Evolutionary conservation across 2,888 invertebrate species (phyloP).

Genomic region (Ichneumon xanthorius): DNA sequence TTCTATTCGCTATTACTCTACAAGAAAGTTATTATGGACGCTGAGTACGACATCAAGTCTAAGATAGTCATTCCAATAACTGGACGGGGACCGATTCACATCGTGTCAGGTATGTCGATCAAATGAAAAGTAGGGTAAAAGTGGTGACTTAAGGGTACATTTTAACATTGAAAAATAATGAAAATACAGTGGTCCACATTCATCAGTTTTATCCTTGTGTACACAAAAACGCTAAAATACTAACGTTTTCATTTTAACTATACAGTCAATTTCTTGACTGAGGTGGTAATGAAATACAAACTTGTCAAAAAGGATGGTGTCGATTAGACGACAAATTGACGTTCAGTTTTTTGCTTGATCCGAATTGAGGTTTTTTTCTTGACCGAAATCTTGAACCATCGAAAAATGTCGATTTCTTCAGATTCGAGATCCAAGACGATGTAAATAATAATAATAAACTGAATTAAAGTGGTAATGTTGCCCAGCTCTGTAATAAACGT

Average conservation of each 20-base stretch:
- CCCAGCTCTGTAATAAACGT: no score
- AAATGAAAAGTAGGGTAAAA: background rate
- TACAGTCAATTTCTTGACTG: no score
- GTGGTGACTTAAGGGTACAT: background rate
- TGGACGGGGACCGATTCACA: background rate
- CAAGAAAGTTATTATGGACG: background rate
- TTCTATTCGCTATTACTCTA: background rate
- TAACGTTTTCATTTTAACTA: no score
- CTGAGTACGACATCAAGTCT: background rate
- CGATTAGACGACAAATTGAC: background rate
- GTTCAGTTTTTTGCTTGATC: no score
- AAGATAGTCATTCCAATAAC: background rate
- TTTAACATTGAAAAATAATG: background rate
- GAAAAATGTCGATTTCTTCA: no score
- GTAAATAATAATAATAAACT: no score
- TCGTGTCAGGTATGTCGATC: background rate
- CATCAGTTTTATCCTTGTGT: no score
- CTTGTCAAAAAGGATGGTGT: conserved; percentile 70
- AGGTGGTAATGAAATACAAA: conserved; percentile 64
- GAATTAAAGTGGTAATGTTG: no score
- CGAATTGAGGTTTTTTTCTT: no score
- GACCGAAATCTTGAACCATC: no score
- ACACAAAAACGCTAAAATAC: background rate
- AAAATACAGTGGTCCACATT: background rate
- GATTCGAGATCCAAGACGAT: no score